Evolutionary conservation across 2,888 invertebrate species (phyloP), one percentile per base, ranked within the genome.

Genomic region (Tinea trinotella): DNA sequence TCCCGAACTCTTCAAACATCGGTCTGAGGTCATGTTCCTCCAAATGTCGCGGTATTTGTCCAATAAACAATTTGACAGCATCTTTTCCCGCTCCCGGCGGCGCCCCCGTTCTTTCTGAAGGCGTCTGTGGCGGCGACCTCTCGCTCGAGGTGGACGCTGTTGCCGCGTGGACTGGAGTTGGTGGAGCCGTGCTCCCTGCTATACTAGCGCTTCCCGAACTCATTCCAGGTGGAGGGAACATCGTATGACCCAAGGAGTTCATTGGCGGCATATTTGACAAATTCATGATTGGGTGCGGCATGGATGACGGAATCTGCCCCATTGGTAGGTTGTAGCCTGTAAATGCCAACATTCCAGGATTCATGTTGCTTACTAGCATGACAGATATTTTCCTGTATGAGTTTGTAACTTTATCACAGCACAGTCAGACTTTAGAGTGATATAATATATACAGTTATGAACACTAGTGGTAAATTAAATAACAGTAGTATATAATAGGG

Each of bases 1-100:
- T 94, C 55, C 97, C 96, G 67, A 94, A 97, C 77, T 95, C 93
- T 76, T 96, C 96, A 75, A 97, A 96, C 89, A 97, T 92, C 30
- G 96, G 96, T 53, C 95, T 87, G 20, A 97, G 87, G 67, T 96
- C 93, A 56, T 93, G 92, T 71, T 96, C 97, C 69, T 94, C 94
- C 56, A 97, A 80, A 72, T 95, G 95, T 56, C 96, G 86, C 17
- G 97, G 97, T 62, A 97, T 97, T 81, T 97, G 96, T 13, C 97
- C 97, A 55, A 97, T 93, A 79, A 97, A 97, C 56, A 97, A 88
- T 78, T 97, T 97, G 60, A 96, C 89, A 54, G 90, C 90, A 59
- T 88, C 89, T 59, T 86, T 86, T 44, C 85, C 76, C 56, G 87
- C 76, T 54, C 81, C 76, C 3, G 83, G 83, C 0, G 85, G 85